Base-by-base conservation (phyloP, 2,888 invertebrate genomes). In the Acleris cristana region DNA sequence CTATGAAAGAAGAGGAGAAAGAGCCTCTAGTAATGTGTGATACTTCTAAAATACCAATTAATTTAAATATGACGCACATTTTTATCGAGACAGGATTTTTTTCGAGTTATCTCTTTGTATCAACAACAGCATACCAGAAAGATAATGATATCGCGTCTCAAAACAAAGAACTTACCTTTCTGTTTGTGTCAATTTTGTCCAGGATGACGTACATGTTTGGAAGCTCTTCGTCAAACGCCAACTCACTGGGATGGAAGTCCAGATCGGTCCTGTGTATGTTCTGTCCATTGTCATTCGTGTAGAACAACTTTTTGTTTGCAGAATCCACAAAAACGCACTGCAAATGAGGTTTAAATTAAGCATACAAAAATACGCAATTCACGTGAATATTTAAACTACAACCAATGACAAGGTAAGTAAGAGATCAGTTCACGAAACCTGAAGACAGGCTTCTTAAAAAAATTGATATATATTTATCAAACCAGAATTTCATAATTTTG, bases 271-370 rank as follows among this genome's bases (percentile, higher is more conserved):
- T 92, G 49, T 88, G 88, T 71, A 98, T 95, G n/a, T 90, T 94
- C 52, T 87, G 88, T 0, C 96, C 97, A 88, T 96, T 95, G 85
- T 98, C 94, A 53, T 88, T 93, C 0, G 98, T 97, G 64, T 96
- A 95, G 82, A 95, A 98, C 40, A 98, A 90, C 72, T 95, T 94
- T 78, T 96, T 96, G 83, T 98, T 95, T 49, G 94, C 91, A 2
- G 96, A 94, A 84, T 98, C 98, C 61, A 96, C 95, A 85, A 98
- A 98, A 0, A 98, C 95, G 85, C 97, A 97, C 98, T 98, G 90
- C 70, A 85, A 84, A 65, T 61, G 70, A 34, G 44, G 14, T 34
- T 10, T 26, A 0, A 30, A 26, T 49, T 58, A 60, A 12, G 0
- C 14, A 16, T 59, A 23, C 21, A 7, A 53, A 23, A 53, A 16